Percentiles rank a stretch among this genome's conserved stretches.
Conservation (phyloP, 2,797 vertebrate genomes). For the Diplodus sargus region DNA sequence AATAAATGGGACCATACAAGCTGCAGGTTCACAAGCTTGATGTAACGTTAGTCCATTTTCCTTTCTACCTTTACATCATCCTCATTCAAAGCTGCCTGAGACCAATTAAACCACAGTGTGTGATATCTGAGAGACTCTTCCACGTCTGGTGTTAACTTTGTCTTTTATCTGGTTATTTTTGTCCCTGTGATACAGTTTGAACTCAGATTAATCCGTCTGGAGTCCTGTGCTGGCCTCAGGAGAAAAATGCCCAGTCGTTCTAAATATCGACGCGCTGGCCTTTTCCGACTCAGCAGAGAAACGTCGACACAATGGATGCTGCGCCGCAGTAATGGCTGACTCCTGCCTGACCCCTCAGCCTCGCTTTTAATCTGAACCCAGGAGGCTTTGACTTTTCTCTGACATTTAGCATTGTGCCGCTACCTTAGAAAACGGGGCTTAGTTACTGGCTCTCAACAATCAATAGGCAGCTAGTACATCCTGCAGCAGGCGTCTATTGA, state of each 20-base stretch:
- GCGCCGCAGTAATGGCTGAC: constrained; percentile 39
- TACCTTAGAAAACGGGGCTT: constrained; percentile 32
- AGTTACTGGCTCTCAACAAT: constrained; percentile 37
- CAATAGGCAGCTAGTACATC: constrained; percentile 42
- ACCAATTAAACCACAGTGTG: not conserved
- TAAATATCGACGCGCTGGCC: constrained; percentile 32
- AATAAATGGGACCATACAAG: not conserved
- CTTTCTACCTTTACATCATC: constrained; percentile 30
- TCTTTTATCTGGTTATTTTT: constrained; percentile 15
- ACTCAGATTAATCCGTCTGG: not conserved
- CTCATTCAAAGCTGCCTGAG: constrained; percentile 8
- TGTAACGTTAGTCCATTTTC: not conserved
- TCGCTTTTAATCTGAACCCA: constrained; percentile 56
- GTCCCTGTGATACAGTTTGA: constrained; percentile 12
- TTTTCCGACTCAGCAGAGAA: constrained; percentile 34
- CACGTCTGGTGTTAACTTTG: not conserved
- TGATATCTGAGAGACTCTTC: not conserved
- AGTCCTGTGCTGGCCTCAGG: constrained; percentile 3
- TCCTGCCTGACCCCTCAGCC: constrained; percentile 53
- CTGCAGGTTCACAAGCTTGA: not conserved
- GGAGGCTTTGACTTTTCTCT: constrained; percentile 73
- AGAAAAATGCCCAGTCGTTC: constrained; percentile 9
- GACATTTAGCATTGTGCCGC: constrained; percentile 63
- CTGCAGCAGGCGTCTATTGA: constrained; percentile 16
- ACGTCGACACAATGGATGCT: not conserved